These are phyloP conservation scores for Laupala kohalensis DNA, from an alignment of 1,140 invertebrate species.

Conservation along the genomic window DNA sequence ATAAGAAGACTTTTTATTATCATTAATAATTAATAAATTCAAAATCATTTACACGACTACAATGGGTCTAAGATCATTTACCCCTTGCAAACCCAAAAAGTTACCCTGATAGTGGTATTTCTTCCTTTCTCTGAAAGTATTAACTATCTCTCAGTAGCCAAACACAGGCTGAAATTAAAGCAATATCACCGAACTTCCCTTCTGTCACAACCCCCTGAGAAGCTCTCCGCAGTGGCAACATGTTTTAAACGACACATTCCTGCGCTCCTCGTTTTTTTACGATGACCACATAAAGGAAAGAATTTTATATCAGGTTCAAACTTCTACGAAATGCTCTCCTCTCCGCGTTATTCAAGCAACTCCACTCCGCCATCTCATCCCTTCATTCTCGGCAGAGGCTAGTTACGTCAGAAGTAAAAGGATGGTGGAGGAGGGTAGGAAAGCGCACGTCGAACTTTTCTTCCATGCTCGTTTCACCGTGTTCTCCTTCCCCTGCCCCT, in stretches of 20 bases:
- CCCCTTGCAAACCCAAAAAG: no score
- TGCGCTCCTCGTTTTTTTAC: background rate
- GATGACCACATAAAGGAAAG: background rate
- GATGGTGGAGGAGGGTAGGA: background rate
- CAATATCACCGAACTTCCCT: background rate
- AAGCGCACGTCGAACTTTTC: background rate
- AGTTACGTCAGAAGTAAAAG: background rate
- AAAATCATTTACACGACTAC: no score
- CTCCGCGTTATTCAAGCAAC: background rate
- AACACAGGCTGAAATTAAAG: background rate
- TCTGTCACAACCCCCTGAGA: no score
- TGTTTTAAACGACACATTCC: background rate
- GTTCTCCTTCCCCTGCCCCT: no score
- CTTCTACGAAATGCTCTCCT: background rate
- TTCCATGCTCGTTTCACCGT: background rate
- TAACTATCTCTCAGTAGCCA: no score
- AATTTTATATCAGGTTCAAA: background rate
- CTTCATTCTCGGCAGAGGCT: background rate
- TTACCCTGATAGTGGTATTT: no score
- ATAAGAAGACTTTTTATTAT: no score
- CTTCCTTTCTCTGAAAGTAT: no score
- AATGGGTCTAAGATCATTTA: no score
- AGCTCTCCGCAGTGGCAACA: background rate
- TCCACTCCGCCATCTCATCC: no score
- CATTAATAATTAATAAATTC: no score